These are phyloP conservation scores for Deilephila porcellus DNA, from an alignment of 2,888 invertebrate species.

Conservation along the genomic window DNA sequence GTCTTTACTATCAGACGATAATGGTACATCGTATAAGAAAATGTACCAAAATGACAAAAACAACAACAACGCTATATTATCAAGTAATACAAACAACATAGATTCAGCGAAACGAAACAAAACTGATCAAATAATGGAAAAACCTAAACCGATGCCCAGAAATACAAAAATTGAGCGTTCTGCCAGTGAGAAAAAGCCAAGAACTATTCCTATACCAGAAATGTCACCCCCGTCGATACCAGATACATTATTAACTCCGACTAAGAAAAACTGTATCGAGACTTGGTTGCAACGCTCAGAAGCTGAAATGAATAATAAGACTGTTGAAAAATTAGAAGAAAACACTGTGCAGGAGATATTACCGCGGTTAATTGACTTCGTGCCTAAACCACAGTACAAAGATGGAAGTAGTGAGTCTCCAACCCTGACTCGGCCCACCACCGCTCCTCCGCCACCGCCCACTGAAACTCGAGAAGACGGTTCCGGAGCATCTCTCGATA, in stretches of 20 bases:
- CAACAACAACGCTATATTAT: slow-evolving; percentile 67
- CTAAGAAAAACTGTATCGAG: slow-evolving; percentile 80
- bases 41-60: slow-evolving; percentile 71
- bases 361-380: slow-evolving; percentile 89
- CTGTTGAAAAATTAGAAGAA: slow-evolving; percentile 72
- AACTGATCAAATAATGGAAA: slow-evolving; percentile 56
- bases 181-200: slow-evolving; percentile 71
- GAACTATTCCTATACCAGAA: slow-evolving; percentile 65
- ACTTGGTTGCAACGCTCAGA: slow-evolving; percentile 80
- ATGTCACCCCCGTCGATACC: slow-evolving; percentile 58
- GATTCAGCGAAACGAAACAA: slow-evolving; percentile 46
- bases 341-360: slow-evolving; percentile 76
- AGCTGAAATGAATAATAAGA: slow-evolving; percentile 78
- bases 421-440: slow-evolving; percentile 65
- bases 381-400: slow-evolving; percentile 86
- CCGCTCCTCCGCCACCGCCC: slow-evolving; percentile 73
- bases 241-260: slow-evolving; percentile 74
- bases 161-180: slow-evolving; percentile 79
- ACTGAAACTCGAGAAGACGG: slow-evolving; percentile 82
- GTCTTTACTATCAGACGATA: slow-evolving; percentile 51
- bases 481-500: slow-evolving; percentile 86
- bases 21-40: slow-evolving; percentile 49
- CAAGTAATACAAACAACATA: slow-evolving; percentile 48
- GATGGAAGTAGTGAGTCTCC: slow-evolving; percentile 60
- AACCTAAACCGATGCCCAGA: slow-evolving; percentile 84